These are phyloP conservation scores for Platyscapa corneri DNA, from an alignment of 1,140 invertebrate genomes.

Conservation along the genomic window DNA sequence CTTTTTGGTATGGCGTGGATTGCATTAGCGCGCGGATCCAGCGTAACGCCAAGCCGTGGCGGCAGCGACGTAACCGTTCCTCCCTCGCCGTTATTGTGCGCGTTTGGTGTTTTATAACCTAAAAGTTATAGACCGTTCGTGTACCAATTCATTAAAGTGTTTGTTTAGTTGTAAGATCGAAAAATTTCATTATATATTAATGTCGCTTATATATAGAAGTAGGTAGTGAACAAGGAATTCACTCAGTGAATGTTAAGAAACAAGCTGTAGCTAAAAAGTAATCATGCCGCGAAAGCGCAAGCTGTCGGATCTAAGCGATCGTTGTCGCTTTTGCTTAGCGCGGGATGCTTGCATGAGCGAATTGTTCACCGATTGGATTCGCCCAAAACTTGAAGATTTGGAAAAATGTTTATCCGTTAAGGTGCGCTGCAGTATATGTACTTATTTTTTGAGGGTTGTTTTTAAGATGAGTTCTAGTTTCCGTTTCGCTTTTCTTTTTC, in stretches of 20 bases:
- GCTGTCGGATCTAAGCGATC: constrained; percentile 55
- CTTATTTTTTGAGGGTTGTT: neutral
- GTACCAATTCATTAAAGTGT: too few species aligned
- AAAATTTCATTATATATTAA: neutral
- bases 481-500: neutral
- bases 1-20: neutral
- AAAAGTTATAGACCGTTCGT: too few species aligned
- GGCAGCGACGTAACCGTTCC: neutral
- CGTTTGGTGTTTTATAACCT: neutral
- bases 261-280: neutral
- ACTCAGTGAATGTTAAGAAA: too few species aligned
- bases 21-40: neutral
- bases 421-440: constrained; percentile 60
- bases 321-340: constrained; percentile 67
- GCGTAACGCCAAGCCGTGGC: neutral
- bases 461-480: neutral
- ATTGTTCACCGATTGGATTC: constrained; percentile 58
- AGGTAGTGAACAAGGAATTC: neutral
- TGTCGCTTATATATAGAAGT: neutral
- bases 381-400: constrained; percentile 60
- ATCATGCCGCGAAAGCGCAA: constrained; percentile 66
- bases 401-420: constrained; percentile 61
- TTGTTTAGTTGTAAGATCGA: too few species aligned
- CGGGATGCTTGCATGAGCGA: constrained; percentile 63
- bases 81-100: neutral